Evolutionary conservation across 92 coral and sea anemone species (phyloP), one percentile per base, ranked within the genome.

Genomic region (Porites evermanni): DNA sequence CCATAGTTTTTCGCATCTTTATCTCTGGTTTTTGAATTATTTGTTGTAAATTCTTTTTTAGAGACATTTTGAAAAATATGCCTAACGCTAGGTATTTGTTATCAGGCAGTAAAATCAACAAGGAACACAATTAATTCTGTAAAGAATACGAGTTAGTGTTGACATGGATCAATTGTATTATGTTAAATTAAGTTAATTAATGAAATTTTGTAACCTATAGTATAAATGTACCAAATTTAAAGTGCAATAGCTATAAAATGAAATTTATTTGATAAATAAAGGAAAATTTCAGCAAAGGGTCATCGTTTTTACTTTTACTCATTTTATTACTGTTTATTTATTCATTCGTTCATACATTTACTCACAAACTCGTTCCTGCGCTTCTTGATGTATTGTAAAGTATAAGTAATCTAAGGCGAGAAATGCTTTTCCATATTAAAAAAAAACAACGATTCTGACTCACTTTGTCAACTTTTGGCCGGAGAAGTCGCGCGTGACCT

Each of bases 201-300:
- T 59, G 29, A 1, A 71, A 26, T 70, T 70, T 58, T 59, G 86
- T 71, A 54, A 81, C 29, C n/a, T 26, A 70, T 47, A 29, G 64
- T 53, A 79, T 17, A 19, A 44, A 17, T 26, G 47, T 64, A 23
- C 18, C 1, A 18, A 67, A 29, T 54, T 70, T 19, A 38, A 59
- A 53, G 64, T 47, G 78, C 13, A 10, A 81, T 69, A 59, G 69
- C 59, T 70, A 47, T 69, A 71, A 70, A 71, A 58, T 59, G 68
- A 71, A 69, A 79, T 79, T 44, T 58, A 70, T 81, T 81, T 70
- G 78, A 81, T 72, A 81, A 59, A 56, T 69, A 68, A 81, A 78
- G 38, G 70, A 81, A 12, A 54, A 54, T 29, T 81, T 20, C 12
- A 70, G n/a, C 24, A 19, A 12, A 44, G 38, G 13, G 21, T 51